These are phyloP conservation scores for Dryas iulia DNA, from an alignment of 1,140 invertebrate species.

Conservation along the genomic window DNA sequence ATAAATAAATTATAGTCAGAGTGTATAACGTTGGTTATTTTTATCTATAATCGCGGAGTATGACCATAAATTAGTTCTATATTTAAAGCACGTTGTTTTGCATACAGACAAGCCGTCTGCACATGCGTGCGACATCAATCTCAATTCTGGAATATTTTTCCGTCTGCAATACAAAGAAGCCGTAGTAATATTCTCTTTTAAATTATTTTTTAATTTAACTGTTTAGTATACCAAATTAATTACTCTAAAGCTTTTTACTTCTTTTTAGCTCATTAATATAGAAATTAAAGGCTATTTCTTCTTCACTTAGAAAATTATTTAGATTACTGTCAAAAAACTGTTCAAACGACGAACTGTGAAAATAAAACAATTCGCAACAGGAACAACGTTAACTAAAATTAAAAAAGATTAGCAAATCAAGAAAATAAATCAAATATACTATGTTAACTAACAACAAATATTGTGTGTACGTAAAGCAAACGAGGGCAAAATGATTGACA, in stretches of 20 bases:
- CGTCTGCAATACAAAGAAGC: constrained; percentile 46
- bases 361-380: too few relatives aligned
- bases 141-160: constrained; percentile 79
- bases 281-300: too few relatives aligned
- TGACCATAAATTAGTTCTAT: constrained; percentile 79
- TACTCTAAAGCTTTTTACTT: too few relatives aligned
- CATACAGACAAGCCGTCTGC: constrained; percentile 74
- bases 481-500: constrained; percentile 78
- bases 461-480: not conserved
- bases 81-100: constrained; percentile 77
- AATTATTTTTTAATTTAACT: not conserved
- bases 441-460: not conserved
- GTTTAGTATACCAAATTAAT: too few relatives aligned
- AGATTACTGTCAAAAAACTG: too few relatives aligned
- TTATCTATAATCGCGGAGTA: constrained; percentile 77
- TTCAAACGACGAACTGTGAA: too few relatives aligned
- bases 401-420: not conserved
- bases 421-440: not conserved
- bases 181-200: constrained; percentile 13
- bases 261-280: too few relatives aligned
- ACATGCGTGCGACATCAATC: constrained; percentile 79
- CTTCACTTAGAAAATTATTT: too few relatives aligned
- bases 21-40: constrained; percentile 69
- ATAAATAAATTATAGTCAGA: constrained; percentile 63
- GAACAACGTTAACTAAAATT: too few relatives aligned